These are phyloP conservation scores for Agapetus fuscipes DNA, from an alignment of 2,888 invertebrate species.

Conservation along the genomic window DNA sequence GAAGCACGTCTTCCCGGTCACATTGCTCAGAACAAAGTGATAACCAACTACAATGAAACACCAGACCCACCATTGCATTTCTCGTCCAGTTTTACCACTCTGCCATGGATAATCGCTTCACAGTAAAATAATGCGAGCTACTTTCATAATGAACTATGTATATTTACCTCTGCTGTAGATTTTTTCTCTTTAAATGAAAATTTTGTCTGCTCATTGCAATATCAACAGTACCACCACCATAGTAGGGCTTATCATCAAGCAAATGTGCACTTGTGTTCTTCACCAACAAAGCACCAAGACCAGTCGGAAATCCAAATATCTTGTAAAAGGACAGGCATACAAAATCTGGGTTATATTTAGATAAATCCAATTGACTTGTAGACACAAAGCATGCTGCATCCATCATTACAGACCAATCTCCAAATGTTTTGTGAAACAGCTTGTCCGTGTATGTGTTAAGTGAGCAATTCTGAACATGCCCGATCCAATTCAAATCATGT, in stretches of 20 bases:
- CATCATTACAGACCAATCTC: slow-evolving; percentile 64
- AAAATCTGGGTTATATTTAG: slow-evolving; percentile 71
- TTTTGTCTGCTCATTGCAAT: slow-evolving; percentile 64
- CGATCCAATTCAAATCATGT: slow-evolving; percentile 69
- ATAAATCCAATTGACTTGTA: slow-evolving; percentile 69
- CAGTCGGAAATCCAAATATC: slow-evolving; percentile 92
- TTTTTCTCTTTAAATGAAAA: slow-evolving; percentile 59
- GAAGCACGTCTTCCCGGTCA: no score
- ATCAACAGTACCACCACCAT: slow-evolving; percentile 91
- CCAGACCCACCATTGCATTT: no score
- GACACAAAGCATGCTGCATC: slow-evolving; percentile 81
- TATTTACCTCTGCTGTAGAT: slow-evolving; percentile 59
- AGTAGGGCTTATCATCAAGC: slow-evolving; percentile 61
- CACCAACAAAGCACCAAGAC: slow-evolving; percentile 81
- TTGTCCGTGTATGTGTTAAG: slow-evolving; percentile 36
- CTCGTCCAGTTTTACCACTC: no score
- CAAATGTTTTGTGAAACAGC: slow-evolving; percentile 33
- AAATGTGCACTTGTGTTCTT: slow-evolving; percentile 51
- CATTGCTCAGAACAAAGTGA: no score
- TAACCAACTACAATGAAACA: no score
- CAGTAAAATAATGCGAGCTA: no score
- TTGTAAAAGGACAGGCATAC: slow-evolving; percentile 92
- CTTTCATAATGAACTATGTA: no score
- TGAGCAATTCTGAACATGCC: slow-evolving; percentile 49
- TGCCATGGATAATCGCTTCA: no score